Percentiles rank a stretch among this genome's conserved stretches.
Conservation (phyloP, 2,113 vertebrate species). For the Taurulus bubalis region DNA sequence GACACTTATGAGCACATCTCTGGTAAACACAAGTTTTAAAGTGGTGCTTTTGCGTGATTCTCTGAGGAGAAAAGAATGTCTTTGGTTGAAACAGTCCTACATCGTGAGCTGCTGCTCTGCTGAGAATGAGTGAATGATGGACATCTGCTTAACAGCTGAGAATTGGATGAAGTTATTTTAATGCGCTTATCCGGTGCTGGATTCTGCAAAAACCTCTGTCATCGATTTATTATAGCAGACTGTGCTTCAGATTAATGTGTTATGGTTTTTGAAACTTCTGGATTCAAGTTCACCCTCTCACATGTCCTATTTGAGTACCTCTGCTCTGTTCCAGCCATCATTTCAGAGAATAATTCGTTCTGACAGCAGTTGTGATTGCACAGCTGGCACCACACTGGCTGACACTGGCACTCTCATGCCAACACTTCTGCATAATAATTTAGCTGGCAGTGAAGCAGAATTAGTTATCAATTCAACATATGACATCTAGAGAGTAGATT, state of each 20-base stretch:
- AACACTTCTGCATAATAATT: not conserved
- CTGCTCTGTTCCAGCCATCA: not conserved
- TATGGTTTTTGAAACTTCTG: constrained; percentile 9
- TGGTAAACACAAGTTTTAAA: not conserved
- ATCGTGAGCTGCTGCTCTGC: not conserved
- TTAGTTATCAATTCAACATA: constrained; percentile 33
- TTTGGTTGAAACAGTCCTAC: not conserved
- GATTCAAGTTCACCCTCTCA: not conserved
- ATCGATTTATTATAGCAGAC: not conserved
- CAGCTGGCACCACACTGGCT: constrained; percentile 28
- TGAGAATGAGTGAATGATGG: not conserved
- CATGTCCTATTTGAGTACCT: not conserved
- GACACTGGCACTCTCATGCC: not conserved
- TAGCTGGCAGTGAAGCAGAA: constrained; percentile 17
- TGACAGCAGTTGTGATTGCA: constrained; percentile 14
- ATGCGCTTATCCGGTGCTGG: not conserved
- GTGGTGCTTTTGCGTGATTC: not conserved
- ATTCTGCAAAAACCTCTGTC: not conserved
- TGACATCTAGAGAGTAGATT: constrained; percentile 15
- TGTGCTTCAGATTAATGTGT: not conserved
- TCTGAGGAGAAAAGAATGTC: not conserved
- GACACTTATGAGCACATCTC: not conserved
- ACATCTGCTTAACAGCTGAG: not conserved
- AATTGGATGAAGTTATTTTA: not conserved
- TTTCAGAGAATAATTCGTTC: constrained; percentile 6